A percentile compares a stretch with the other conserved stretches of the same genome.
Conservation (phyloP, 2,113 vertebrate species). For the Argyrosomus japonicus region DNA sequence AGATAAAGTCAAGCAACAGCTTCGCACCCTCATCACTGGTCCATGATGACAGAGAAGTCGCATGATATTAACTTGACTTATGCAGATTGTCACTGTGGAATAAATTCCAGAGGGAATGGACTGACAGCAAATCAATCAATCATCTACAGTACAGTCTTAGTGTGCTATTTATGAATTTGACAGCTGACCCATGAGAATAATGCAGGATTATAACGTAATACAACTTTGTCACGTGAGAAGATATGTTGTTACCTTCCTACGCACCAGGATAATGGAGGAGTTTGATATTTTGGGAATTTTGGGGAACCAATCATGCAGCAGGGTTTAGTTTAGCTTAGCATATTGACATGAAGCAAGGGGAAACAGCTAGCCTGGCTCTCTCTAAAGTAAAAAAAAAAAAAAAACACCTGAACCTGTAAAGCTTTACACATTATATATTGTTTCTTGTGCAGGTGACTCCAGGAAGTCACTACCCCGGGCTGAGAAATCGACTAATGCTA, state of each 20-base stretch:
- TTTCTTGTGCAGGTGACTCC: background rate
- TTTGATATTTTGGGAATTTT: background rate
- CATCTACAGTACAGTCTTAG: background rate
- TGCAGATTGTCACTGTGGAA: background rate
- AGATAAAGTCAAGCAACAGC: constrained; percentile 9
- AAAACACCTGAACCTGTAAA: background rate
- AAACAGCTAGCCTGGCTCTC: background rate
- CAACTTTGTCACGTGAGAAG: background rate
- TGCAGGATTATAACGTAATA: background rate
- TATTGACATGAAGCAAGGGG: background rate
- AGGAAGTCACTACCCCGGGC: background rate
- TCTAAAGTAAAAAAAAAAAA: background rate
- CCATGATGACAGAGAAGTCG: background rate
- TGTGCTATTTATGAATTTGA: background rate
- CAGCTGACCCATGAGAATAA: background rate
- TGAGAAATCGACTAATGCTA: background rate
- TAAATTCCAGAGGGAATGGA: background rate
- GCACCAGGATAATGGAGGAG: background rate
- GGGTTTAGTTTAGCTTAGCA: background rate
- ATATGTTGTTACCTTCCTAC: background rate
- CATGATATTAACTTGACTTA: background rate
- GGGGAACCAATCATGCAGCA: background rate
- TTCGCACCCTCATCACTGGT: background rate
- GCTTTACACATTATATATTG: background rate
- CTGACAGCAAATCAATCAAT: constrained; percentile 30